These are phyloP conservation scores for Myotis brandtii DNA, from an alignment of 2,113 vertebrate species.

Conservation along the genomic window DNA sequence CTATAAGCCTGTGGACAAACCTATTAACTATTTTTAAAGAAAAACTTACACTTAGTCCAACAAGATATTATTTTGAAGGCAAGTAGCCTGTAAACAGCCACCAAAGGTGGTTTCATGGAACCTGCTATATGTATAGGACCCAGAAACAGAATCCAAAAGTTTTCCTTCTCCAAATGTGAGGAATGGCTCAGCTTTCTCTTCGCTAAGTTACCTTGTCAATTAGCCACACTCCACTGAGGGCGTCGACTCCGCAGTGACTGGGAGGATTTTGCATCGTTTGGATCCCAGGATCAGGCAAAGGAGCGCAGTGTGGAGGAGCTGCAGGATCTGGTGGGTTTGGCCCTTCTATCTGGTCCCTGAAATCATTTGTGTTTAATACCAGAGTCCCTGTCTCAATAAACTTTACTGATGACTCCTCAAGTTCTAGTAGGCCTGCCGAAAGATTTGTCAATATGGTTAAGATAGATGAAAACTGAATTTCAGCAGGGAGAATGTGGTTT, in stretches of 20 bases:
- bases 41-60: background rate
- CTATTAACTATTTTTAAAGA: background rate
- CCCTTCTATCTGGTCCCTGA: background rate
- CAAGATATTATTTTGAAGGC: background rate
- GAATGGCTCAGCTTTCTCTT: background rate
- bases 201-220: background rate
- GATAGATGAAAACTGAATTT: conserved; percentile 20
- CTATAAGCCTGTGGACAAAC: background rate
- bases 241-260: background rate
- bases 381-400: background rate
- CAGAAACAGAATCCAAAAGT: background rate
- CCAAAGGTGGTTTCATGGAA: background rate
- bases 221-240: background rate
- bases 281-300: background rate
- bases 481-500: background rate
- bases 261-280: background rate
- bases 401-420: background rate
- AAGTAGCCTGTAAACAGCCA: background rate
- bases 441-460: background rate
- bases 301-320: background rate
- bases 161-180: background rate
- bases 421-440: background rate
- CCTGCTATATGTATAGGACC: background rate
- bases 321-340: background rate
- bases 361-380: conserved; percentile 38